A percentile compares a stretch with the other conserved stretches of the same genome.
Evolutionary conservation across 2,888 invertebrate genomes (phyloP).

Genomic region (Panzeria rudis): DNA sequence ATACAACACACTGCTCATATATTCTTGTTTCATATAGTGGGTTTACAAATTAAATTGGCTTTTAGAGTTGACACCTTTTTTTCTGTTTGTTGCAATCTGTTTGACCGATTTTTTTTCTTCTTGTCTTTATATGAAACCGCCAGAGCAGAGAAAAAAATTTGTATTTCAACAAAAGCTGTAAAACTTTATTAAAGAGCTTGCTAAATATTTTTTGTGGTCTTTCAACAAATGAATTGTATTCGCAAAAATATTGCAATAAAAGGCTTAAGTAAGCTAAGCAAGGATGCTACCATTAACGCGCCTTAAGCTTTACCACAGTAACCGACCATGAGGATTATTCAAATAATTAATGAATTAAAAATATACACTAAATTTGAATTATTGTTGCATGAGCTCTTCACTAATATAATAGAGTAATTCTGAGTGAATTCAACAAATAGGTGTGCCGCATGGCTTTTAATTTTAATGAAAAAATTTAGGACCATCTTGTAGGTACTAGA

Average conservation of each 20-base stretch:
- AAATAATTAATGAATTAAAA: too few species aligned
- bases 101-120: constrained; percentile 12
- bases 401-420: too few species aligned
- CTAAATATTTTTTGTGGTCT: neutral
- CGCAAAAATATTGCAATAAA: neutral
- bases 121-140: constrained; percentile 60
- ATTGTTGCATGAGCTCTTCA: too few species aligned
- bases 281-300: neutral
- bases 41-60: constrained; percentile 72
- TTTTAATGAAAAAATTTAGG: too few species aligned
- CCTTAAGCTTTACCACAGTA: too few species aligned
- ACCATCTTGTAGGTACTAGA: too few species aligned
- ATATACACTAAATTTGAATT: too few species aligned
- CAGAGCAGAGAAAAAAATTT: constrained; percentile 17
- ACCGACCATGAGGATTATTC: too few species aligned
- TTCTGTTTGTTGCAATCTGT: constrained; percentile 40
- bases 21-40: constrained; percentile 64
- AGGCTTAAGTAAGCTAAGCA: neutral
- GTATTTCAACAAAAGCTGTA: constrained; percentile 28
- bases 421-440: too few species aligned
- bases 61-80: constrained; percentile 71
- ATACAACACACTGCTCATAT: constrained; percentile 37
- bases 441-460: too few species aligned
- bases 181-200: constrained; percentile 60
- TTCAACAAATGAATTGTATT: constrained; percentile 1